Conservation (phyloP, 1,140 invertebrate genomes). For the Drosophila lowei region DNA sequence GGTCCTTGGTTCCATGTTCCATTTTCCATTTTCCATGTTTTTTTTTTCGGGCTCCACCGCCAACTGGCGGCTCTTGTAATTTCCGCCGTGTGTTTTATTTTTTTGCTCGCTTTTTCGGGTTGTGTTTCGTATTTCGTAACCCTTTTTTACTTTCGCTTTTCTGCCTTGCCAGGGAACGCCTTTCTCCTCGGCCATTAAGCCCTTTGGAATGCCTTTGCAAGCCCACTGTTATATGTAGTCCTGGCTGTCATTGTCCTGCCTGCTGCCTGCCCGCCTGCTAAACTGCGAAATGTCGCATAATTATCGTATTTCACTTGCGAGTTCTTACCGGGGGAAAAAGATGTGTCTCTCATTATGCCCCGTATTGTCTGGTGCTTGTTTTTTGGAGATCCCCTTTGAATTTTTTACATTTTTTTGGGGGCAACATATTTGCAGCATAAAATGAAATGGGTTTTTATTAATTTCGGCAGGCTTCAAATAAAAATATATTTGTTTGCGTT, state of each 20-base stretch:
- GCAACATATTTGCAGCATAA: conserved; percentile 66
- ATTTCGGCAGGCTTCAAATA: conserved; percentile 56
- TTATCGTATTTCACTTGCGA: conserved; percentile 73
- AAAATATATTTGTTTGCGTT: conserved; percentile 23
- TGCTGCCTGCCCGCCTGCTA: conserved; percentile 55
- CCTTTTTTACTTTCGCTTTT: conserved; percentile 71
- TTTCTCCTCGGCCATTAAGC: conserved; percentile 59
- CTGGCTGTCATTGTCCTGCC: too few species aligned
- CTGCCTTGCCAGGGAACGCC: conserved; percentile 22
- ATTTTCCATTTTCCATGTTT: conserved; percentile 6
- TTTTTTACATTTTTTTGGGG: conserved; percentile 23
- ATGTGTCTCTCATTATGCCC: conserved; percentile 66
- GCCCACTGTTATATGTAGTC: neutral
- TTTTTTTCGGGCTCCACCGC: conserved; percentile 47
- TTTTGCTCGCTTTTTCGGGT: conserved; percentile 15
- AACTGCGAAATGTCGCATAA: conserved; percentile 80
- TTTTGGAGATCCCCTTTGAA: conserved; percentile 28
- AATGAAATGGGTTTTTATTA: conserved; percentile 72
- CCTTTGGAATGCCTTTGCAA: conserved; percentile 46
- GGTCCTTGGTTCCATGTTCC: conserved; percentile 39
- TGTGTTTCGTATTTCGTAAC: conserved; percentile 24
- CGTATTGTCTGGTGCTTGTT: conserved; percentile 55
- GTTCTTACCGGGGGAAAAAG: conserved; percentile 19
- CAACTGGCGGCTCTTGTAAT: conserved; percentile 78
- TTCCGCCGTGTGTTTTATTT: conserved; percentile 59